Percentiles rank a stretch among this genome's conserved stretches.
Conservation (phyloP, 2,888 invertebrate species). For the Andricus curvator region DNA sequence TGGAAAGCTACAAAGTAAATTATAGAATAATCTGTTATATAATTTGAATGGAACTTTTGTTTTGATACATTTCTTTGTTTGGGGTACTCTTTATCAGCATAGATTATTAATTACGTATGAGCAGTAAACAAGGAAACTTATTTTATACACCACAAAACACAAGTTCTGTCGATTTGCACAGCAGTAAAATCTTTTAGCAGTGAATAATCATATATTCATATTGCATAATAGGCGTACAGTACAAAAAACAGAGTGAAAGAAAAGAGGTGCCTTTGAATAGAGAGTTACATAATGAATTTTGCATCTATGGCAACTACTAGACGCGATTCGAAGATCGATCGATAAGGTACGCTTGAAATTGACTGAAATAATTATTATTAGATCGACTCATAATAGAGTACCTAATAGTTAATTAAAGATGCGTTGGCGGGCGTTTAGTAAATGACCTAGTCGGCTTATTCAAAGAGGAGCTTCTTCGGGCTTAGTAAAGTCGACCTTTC, state of each 20-base stretch:
- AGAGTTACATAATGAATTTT: background rate
- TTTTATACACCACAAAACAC: background rate
- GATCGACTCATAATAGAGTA: background rate
- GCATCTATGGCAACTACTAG: background rate
- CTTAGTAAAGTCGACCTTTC: too few species aligned
- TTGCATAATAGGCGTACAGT: background rate
- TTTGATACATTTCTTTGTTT: background rate
- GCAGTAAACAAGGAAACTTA: constrained; percentile 2
- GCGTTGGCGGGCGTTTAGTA: too few species aligned
- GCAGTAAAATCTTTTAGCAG: background rate
- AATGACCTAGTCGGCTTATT: too few species aligned
- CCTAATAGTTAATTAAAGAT: background rate
- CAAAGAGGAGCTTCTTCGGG: too few species aligned
- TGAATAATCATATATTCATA: constrained; percentile 21
- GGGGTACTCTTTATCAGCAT: background rate
- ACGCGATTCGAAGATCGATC: background rate
- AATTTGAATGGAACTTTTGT: background rate
- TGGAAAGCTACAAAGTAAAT: background rate
- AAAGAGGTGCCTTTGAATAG: background rate
- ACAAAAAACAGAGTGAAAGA: constrained; percentile 7
- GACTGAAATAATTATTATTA: background rate
- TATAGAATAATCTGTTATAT: background rate
- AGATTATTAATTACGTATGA: background rate
- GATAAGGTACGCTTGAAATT: background rate
- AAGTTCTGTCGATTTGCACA: background rate